A percentile compares a stretch with the other conserved stretches of the same genome.
Evolutionary conservation across 2,888 invertebrate genomes (phyloP).

Genomic region (Taphrorychus bicolor): DNA sequence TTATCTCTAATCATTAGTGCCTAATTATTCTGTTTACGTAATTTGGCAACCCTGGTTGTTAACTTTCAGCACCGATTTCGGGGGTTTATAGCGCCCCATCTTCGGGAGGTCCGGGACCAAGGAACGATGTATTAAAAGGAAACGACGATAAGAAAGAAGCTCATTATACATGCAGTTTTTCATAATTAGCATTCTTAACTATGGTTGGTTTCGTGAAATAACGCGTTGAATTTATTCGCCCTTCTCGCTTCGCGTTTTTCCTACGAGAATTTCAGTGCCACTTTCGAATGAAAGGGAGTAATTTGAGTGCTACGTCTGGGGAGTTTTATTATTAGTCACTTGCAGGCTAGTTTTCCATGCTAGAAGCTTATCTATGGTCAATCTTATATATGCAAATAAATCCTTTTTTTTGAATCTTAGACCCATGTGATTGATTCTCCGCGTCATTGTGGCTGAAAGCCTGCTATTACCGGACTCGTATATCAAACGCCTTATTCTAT

Average conservation of each 20-base stretch:
- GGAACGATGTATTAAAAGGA: constrained; percentile 20
- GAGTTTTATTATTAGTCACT: constrained; percentile 4
- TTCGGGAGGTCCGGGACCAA: constrained; percentile 18
- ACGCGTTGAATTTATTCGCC: constrained; percentile 15
- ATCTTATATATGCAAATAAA: not conserved
- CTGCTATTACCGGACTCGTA: not conserved
- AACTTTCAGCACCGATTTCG: not conserved
- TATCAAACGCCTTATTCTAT: not conserved
- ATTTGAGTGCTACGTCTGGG: not conserved
- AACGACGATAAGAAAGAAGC: constrained; percentile 18
- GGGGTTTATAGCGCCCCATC: constrained; percentile 17
- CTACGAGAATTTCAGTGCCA: not conserved
- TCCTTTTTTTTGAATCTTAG: too few species aligned
- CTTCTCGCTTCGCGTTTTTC: constrained; percentile 9
- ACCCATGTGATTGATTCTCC: not conserved
- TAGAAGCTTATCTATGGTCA: not conserved
- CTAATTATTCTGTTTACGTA: constrained; percentile 12
- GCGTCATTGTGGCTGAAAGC: not conserved
- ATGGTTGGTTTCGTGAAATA: constrained; percentile 20
- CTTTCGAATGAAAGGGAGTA: constrained; percentile 5
- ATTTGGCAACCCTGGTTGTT: constrained; percentile 8
- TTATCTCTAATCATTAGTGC: not conserved
- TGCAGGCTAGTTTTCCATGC: constrained; percentile 2
- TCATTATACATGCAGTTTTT: constrained; percentile 31
- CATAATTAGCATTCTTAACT: constrained; percentile 18